Conservation (phyloP, 1,140 invertebrate species). For the Chelonus insularis region DNA sequence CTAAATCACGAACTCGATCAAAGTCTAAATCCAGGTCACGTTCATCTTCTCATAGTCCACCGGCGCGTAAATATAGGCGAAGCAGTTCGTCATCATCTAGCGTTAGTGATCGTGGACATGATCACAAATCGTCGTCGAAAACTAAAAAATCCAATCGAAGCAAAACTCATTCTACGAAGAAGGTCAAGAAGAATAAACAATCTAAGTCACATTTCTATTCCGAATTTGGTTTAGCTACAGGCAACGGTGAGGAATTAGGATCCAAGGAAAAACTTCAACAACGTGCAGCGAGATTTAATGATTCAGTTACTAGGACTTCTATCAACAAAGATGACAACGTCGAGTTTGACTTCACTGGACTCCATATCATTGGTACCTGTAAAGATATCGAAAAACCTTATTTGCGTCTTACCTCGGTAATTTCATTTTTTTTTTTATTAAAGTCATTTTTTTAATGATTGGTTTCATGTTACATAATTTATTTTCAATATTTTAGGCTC, state of each 20-base stretch:
- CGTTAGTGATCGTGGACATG: conserved; percentile 48
- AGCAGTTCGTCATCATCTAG: conserved; percentile 54
- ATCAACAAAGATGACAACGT: conserved; percentile 64
- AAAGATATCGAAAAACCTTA: conserved; percentile 93
- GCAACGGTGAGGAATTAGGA: conserved; percentile 66
- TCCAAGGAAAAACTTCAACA: conserved; percentile 77
- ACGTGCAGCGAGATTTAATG: conserved; percentile 82
- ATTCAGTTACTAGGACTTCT: conserved; percentile 47
- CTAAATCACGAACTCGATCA: conserved; percentile 60
- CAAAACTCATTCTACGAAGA: conserved; percentile 56
- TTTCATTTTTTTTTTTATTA: conserved; percentile 7
- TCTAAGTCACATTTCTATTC: conserved; percentile 71
- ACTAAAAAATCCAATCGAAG: conserved; percentile 44
- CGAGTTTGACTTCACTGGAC: conserved; percentile 79
- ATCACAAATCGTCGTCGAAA: conserved; percentile 46
- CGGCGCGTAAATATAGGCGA: conserved; percentile 48
- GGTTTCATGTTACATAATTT: neutral
- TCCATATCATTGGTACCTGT: conserved; percentile 92
- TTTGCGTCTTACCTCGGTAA: conserved; percentile 84
- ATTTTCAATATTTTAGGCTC: conserved; percentile 67
- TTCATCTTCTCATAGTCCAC: conserved; percentile 48
- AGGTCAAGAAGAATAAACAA: conserved; percentile 64
- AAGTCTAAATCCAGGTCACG: conserved; percentile 41
- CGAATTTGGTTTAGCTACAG: conserved; percentile 66
- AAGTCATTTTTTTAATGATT: neutral